phyloP scores from a whole-genome alignment of 2,113 vertebrate species.

The Pseudolaguvia tuberculata region DNA sequence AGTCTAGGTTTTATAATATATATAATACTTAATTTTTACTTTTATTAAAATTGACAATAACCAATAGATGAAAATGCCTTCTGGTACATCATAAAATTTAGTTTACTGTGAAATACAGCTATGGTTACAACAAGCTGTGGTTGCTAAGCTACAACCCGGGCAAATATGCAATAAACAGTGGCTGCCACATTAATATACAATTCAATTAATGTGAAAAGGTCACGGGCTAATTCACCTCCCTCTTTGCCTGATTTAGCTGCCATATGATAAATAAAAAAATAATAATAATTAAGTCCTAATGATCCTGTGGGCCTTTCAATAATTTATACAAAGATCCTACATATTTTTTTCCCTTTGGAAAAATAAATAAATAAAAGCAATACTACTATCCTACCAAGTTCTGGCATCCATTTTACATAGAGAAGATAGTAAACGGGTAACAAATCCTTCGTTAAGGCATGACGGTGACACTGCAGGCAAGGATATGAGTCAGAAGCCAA shows the following conservation, averaged over 20 bases:
- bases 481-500: conserved; percentile 20
- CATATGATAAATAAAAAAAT: not conserved
- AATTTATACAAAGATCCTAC: conserved; percentile 13
- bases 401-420: not conserved
- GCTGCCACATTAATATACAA: not conserved
- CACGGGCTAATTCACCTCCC: not conserved
- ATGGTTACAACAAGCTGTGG: not conserved
- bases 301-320: conserved; percentile 4
- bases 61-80: not conserved
- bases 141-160: not conserved
- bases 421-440: conserved; percentile 6
- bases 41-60: not conserved
- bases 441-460: conserved; percentile 20
- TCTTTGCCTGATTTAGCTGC: not conserved
- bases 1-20: not conserved
- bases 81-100: not conserved
- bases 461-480: conserved; percentile 8
- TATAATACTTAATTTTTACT: not conserved
- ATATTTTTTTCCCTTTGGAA: not conserved
- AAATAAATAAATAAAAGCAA: not conserved
- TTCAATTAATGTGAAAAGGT: not conserved
- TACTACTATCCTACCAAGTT: not conserved
- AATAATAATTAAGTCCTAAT: conserved; percentile 9
- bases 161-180: not conserved
- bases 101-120: not conserved